Conservation (phyloP, 2,888 invertebrate genomes). For the Sphecodes monilicornis region DNA sequence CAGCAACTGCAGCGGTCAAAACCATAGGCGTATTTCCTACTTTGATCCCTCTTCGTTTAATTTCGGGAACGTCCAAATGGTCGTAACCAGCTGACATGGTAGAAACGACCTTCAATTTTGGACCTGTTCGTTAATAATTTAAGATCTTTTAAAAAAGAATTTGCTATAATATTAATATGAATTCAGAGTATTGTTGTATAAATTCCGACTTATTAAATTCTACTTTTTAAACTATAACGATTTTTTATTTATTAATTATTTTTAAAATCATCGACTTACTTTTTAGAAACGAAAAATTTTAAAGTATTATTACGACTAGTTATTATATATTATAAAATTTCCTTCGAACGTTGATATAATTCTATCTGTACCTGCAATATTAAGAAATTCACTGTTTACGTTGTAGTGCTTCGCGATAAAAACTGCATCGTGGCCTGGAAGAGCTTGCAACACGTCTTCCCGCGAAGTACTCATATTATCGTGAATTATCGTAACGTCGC, state of each 20-base stretch:
- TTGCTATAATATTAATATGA: background rate
- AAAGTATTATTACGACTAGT: background rate
- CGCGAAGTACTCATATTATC: slow-evolving; percentile 39
- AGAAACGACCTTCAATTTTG: slow-evolving; percentile 90
- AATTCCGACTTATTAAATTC: background rate
- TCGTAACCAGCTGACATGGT: slow-evolving; percentile 96
- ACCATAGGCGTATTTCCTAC: slow-evolving; percentile 93
- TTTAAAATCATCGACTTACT: background rate
- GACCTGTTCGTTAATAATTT: slow-evolving; percentile 85
- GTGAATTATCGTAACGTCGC: slow-evolving; percentile 77
- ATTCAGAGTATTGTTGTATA: background rate
- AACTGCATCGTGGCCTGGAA: slow-evolving; percentile 79
- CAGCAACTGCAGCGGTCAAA: slow-evolving; percentile 91
- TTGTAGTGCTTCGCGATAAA: slow-evolving; percentile 71
- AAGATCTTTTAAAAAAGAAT: background rate
- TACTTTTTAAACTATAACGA: background rate
- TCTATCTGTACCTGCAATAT: slow-evolving; percentile 78
- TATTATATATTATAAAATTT: slow-evolving; percentile 1
- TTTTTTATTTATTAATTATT: background rate
- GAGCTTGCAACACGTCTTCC: slow-evolving; percentile 72
- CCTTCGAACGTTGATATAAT: background rate
- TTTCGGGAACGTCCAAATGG: slow-evolving; percentile 90
- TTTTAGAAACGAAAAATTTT: background rate
- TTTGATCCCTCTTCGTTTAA: slow-evolving; percentile 90
- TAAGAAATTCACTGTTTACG: slow-evolving; percentile 86